A percentile compares a stretch with the other conserved stretches of the same genome.
Conservation (phyloP, 1,140 invertebrate genomes). For the Heliconius melpomene region DNA sequence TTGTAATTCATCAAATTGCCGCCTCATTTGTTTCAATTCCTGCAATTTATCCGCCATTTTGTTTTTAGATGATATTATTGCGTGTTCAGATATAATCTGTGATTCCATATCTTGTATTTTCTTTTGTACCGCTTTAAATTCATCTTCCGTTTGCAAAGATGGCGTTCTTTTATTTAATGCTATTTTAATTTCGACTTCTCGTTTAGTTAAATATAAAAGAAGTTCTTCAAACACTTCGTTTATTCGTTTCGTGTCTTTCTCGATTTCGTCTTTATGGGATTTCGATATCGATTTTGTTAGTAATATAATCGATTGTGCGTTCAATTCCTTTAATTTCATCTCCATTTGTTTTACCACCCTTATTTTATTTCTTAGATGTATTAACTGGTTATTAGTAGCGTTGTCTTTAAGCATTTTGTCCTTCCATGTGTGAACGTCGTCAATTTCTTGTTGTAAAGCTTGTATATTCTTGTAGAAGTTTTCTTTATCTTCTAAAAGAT, state of each 20-base stretch:
- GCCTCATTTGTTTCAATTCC: conserved; percentile 62
- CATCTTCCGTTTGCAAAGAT: conserved; percentile 46
- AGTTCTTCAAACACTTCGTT: conserved; percentile 57
- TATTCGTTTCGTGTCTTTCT: conserved; percentile 56
- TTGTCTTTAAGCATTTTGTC: conserved; percentile 58
- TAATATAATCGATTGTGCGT: conserved; percentile 64
- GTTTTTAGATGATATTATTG: conserved; percentile 76
- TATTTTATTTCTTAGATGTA: conserved; percentile 67
- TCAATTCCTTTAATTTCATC: conserved; percentile 62
- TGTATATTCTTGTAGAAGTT: conserved; percentile 58
- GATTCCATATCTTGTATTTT: conserved; percentile 63
- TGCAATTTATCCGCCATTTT: conserved; percentile 70
- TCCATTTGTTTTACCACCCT: conserved; percentile 66
- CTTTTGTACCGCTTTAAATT: conserved; percentile 51
- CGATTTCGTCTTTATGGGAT: conserved; percentile 62
- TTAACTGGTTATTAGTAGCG: conserved; percentile 62
- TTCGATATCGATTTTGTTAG: conserved; percentile 60
- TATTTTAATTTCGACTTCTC: conserved; percentile 58
- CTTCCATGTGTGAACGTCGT: conserved; percentile 62
- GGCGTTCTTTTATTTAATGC: conserved; percentile 48
- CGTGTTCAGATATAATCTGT: conserved; percentile 73
- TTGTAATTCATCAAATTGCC: conserved; percentile 70
- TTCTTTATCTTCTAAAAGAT: conserved; percentile 67
- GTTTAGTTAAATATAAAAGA: conserved; percentile 44
- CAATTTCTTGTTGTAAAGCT: conserved; percentile 55